These are phyloP conservation scores for Nomada ferruginata DNA, from an alignment of 2,888 invertebrate species.

Conservation along the genomic window DNA sequence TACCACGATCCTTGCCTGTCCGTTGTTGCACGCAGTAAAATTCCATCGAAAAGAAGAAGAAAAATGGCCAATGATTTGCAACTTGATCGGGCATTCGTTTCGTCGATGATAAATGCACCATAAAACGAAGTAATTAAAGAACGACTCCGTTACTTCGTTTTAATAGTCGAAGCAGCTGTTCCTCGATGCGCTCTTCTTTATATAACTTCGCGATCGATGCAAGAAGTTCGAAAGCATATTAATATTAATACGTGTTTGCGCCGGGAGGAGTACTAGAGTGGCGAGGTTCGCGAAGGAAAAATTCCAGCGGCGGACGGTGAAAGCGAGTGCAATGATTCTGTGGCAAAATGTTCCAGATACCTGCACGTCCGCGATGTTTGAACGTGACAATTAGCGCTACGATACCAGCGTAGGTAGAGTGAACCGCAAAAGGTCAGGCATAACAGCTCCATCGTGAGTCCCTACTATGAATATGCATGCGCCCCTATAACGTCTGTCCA, in stretches of 20 bases:
- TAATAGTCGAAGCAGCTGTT: background rate
- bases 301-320: constrained; percentile 10
- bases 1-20: constrained; percentile 7
- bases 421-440: constrained; percentile 6
- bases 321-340: constrained; percentile 32
- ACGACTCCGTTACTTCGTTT: background rate
- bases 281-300: constrained; percentile 5
- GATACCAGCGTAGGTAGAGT: constrained; percentile 9
- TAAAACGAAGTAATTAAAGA: background rate
- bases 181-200: background rate
- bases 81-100: background rate
- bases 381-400: constrained; percentile 38
- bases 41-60: background rate
- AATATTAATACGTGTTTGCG: background rate
- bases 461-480: constrained; percentile 25
- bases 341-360: constrained; percentile 33
- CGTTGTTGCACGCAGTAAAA: background rate
- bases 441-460: background rate
- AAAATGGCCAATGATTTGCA: background rate
- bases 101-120: background rate
- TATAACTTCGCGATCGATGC: background rate
- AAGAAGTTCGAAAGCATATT: background rate
- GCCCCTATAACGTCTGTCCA: background rate
- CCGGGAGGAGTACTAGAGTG: background rate
- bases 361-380: constrained; percentile 17